Base-by-base conservation (phyloP, 2,113 vertebrate species). In the Brachirus orientalis region DNA sequence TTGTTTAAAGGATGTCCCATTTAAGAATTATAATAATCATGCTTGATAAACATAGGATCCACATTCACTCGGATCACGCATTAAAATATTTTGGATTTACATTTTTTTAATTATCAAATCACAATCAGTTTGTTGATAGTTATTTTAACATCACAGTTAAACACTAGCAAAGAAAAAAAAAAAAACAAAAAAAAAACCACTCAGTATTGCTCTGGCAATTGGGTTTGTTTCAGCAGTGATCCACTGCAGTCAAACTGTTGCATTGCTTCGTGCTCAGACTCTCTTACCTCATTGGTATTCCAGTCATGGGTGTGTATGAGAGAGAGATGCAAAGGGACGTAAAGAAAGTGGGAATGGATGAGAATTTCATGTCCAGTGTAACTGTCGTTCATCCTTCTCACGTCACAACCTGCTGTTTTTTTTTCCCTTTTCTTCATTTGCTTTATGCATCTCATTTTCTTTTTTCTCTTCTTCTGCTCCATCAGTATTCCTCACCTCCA, bases 221-320 rank as follows among this genome's bases (percentile, higher is more conserved):
- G 44, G 46, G 56, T 47, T 86, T 76, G 53, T 77, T 63, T 69
- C 77, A 79, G 75, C 80, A 78, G 71, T 16, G 8, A 75, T 83
- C 77, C 86, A 83, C 87, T 90, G 88, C 90, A 87, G 90, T 90
- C 87, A 79, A 89, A 88, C 87, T 90, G 87, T 91, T 89, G 90
- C 90, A 90, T 86, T 90, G 84, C 80, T 88, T 76, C 85, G 79
- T 89, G 88, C 86, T 83, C 75, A 79, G 84, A 89, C 75, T 88
- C 44, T 70, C 38, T 14, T 10, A 40, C 61, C 81, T 90, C 77
- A 88, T 91, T 89, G 83, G 84, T 79, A 90, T 82, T 84, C 80
- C 8, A 57, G 43, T 40, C 22, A 70, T 62, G 77, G 71, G 46
- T 67, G 60, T 58, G 20, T 54, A 69, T 70, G 73, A 35, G 52